Evolutionary conservation across 2,797 vertebrate genomes (phyloP), one percentile per base, ranked within the genome.

Genomic region (Artibeus lituratus): DNA sequence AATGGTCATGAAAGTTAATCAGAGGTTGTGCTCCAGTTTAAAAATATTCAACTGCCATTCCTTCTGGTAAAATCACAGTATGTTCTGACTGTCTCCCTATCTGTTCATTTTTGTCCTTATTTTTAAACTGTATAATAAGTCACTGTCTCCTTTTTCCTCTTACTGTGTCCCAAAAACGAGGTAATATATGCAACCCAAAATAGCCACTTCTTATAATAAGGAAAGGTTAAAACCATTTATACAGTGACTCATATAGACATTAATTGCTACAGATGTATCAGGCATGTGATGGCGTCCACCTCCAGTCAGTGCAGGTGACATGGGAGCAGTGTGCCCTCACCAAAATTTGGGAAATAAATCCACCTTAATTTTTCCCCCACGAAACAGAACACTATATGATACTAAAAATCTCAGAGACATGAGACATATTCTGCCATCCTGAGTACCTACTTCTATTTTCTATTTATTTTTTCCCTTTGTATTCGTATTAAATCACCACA

Each of bases 211-310:
- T 95, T 91, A 92, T 42, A 95, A 93, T 90, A 95, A 95, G 74
- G 83, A 97, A 97, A 97, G 89, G 91, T 96, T 93, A 95, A 91
- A 94, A 81, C 53, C 76, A 83, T 97, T 96, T 96, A 49, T 91
- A 85, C 2, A 35, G 29, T 97, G 96, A 95, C 70, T 96, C 94
- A 97, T 22, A 80, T 7, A 94, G 77, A 62, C 53, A 70, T 91
- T 69, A 83, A 83, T 44, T 42, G 55, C 84, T 70, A 53, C 37
- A 74, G 65, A 77, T 65, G 10, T 49, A 78, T 87, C 59, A 85
- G 69, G 49, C 24, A 53, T 72, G 21, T 55, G 72, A 87, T 57
- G 44, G 19, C 5, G 21, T 78, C 35, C 47, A 62, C 74, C 44
- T 39, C 62, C 11, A 77, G 51, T 55, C 69, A 78, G 26, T 32